A percentile compares a stretch with the other conserved stretches of the same genome.
These are phyloP conservation scores for Acestrorhynchus altus DNA, from an alignment of 2,797 vertebrate species.

Conservation along the genomic window DNA sequence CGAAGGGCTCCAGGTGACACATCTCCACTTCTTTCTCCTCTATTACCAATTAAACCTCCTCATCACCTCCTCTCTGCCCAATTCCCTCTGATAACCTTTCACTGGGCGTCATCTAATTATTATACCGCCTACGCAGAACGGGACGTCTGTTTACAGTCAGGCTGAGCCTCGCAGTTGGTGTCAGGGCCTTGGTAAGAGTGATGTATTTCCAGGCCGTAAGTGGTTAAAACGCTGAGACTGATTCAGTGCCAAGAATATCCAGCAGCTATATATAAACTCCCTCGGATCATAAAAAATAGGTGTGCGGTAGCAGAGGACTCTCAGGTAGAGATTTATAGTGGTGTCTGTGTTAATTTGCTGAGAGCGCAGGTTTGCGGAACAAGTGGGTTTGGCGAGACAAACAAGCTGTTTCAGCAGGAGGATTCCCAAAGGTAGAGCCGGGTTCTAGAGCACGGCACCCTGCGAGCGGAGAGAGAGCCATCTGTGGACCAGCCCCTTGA, in stretches of 20 bases:
- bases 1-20: conserved; percentile 16
- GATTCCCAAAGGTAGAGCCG: conserved; percentile 42
- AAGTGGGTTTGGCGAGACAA: conserved; percentile 46
- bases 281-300: conserved; percentile 23
- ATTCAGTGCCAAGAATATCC: conserved; percentile 29
- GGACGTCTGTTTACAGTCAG: neutral
- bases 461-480: conserved; percentile 28
- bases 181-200: neutral
- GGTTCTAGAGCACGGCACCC: conserved; percentile 37
- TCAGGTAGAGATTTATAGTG: conserved; percentile 48
- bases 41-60: neutral
- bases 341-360: conserved; percentile 53
- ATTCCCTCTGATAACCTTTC: neutral
- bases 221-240: conserved; percentile 33
- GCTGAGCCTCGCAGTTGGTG: too few species aligned
- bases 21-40: neutral
- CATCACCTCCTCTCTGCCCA: neutral
- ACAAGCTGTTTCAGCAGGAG: conserved; percentile 60
- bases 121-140: neutral
- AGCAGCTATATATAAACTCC: conserved; percentile 30
- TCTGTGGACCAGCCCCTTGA: conserved; percentile 39
- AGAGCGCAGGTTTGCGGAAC: conserved; percentile 44
- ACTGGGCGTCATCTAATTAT: neutral
- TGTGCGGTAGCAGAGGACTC: conserved; percentile 32
- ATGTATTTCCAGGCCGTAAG: neutral